Evolutionary conservation across 2,888 invertebrate species (phyloP).

Genomic region (Antheraea yamamai): DNA sequence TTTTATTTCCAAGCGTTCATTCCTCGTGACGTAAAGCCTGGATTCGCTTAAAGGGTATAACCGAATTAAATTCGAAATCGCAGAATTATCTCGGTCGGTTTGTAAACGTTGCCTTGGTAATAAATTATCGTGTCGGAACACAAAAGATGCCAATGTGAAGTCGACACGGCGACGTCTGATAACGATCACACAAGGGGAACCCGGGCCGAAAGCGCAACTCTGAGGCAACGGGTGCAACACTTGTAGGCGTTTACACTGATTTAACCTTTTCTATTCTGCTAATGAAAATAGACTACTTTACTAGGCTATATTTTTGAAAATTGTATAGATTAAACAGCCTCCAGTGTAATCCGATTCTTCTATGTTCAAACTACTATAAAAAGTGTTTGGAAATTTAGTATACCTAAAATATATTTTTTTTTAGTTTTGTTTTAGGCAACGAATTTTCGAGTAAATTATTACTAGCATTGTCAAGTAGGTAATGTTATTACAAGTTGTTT

Average conservation of each 20-base stretch:
- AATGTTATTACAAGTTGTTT: too few relatives aligned
- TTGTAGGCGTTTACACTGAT: conserved; percentile 6
- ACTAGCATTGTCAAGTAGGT: too few relatives aligned
- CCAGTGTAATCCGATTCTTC: not conserved
- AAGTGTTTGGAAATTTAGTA: not conserved
- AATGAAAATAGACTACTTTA: not conserved
- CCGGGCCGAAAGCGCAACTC: conserved; percentile 30
- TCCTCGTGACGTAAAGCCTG: conserved; percentile 29
- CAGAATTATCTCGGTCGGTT: conserved; percentile 61
- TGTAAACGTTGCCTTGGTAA: conserved; percentile 68
- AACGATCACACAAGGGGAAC: conserved; percentile 58
- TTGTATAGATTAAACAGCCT: not conserved
- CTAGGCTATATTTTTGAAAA: not conserved
- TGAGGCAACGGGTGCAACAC: conserved; percentile 23
- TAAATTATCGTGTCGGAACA: conserved; percentile 77
- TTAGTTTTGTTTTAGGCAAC: too few relatives aligned
- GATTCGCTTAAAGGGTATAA: conserved; percentile 43
- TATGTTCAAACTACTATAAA: not conserved
- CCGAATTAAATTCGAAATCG: conserved; percentile 59
- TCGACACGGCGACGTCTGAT: conserved; percentile 75
- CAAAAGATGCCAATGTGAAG: conserved; percentile 78
- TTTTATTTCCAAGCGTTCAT: conserved; percentile 11
- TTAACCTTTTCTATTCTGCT: not conserved
- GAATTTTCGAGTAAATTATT: too few relatives aligned
- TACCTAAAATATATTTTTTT: not conserved